Conservation (phyloP, 2,113 vertebrate genomes). For the Mirza zaza region DNA sequence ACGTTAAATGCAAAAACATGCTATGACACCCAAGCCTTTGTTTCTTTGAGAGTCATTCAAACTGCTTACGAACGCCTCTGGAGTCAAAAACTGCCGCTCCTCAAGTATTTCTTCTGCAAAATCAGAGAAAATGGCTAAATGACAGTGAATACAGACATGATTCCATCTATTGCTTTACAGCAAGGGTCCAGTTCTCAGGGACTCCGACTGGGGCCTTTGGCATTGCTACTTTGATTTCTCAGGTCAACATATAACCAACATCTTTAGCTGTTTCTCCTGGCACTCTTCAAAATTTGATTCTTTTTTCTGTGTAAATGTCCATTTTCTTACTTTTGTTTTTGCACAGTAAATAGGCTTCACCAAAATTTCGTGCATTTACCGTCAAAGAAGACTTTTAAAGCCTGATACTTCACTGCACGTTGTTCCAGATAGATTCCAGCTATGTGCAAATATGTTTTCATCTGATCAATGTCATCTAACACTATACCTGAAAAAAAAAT, state of each 20-base stretch:
- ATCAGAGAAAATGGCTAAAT: background rate
- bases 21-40: background rate
- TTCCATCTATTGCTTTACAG: background rate
- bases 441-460: background rate
- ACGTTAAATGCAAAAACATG: background rate
- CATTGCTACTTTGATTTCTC: background rate
- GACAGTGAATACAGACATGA: background rate
- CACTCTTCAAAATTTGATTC: background rate
- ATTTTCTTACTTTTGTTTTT: background rate
- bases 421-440: background rate
- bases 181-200: background rate
- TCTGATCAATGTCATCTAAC: background rate
- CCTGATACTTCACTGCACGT: background rate
- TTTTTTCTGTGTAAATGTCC: background rate
- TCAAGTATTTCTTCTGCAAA: background rate
- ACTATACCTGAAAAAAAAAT: background rate
- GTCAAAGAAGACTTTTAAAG: slow-evolving; percentile 36
- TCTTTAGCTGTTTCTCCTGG: background rate
- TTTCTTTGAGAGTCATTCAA: background rate
- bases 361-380: background rate
- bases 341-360: background rate
- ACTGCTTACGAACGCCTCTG: background rate
- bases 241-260: background rate
- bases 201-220: background rate
- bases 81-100: background rate